Percentiles rank a stretch among this genome's conserved stretches.
phyloP scores from a whole-genome alignment of 2,113 vertebrate species.

The Arvicanthis niloticus region DNA sequence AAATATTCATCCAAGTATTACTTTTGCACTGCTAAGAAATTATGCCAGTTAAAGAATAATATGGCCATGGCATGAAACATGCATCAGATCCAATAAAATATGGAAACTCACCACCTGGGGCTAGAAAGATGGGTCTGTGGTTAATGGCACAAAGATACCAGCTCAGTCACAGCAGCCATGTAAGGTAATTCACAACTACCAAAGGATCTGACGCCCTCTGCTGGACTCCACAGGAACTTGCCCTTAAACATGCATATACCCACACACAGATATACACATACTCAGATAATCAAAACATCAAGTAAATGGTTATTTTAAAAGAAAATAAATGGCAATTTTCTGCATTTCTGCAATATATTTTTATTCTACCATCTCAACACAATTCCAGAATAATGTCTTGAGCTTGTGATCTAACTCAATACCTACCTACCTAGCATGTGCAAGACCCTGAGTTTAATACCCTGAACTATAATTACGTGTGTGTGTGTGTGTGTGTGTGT shows the following conservation, averaged over 20 bases:
- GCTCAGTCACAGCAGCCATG: neutral
- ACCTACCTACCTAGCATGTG: too few relatives aligned
- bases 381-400: neutral
- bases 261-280: neutral
- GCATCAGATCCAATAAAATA: neutral
- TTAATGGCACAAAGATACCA: neutral
- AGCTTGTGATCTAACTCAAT: neutral
- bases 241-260: neutral
- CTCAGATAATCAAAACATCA: neutral
- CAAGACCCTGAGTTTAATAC: neutral
- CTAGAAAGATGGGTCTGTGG: neutral
- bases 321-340: neutral
- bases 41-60: neutral
- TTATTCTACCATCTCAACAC: constrained; percentile 7
- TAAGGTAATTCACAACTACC: neutral
- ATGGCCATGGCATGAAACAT: neutral
- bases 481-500: neutral
- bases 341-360: neutral
- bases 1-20: neutral
- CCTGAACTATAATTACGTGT: neutral
- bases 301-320: neutral
- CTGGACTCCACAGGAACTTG: neutral
- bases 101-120: neutral
- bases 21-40: neutral
- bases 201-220: neutral